A percentile compares a stretch with the other conserved stretches of the same genome.
Evolutionary conservation across 2,888 invertebrate species (phyloP).

Genomic region (Apodemia zela): DNA sequence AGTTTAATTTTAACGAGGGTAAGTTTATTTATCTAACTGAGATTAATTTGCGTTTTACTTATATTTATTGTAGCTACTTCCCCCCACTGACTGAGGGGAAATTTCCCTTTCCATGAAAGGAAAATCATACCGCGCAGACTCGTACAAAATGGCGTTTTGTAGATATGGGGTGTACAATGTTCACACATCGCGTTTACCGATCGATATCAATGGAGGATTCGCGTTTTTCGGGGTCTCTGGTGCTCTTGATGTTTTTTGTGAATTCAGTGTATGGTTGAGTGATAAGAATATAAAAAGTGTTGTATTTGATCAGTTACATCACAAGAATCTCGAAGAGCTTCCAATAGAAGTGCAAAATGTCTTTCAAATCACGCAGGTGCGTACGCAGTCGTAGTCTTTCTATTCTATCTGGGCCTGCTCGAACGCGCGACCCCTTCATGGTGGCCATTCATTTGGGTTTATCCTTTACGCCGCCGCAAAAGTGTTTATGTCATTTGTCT

Average conservation of each 20-base stretch:
- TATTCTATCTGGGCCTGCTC: slow-evolving; percentile 94
- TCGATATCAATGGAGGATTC: slow-evolving; percentile 83
- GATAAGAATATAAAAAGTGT: slow-evolving; percentile 72
- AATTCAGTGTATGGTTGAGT: slow-evolving; percentile 64
- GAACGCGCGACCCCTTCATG: slow-evolving; percentile 82
- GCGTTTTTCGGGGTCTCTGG: slow-evolving; percentile 70
- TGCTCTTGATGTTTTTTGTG: slow-evolving; percentile 63
- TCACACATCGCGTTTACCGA: slow-evolving; percentile 78
- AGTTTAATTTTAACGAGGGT: slow-evolving; percentile 43
- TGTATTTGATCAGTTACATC: slow-evolving; percentile 74
- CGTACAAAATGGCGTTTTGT: slow-evolving; percentile 84
- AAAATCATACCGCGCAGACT: slow-evolving; percentile 83
- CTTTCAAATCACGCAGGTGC: slow-evolving; percentile 92
- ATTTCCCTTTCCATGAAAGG: slow-evolving; percentile 75
- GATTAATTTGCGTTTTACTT: slow-evolving; percentile 38
- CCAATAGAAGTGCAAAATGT: slow-evolving; percentile 73
- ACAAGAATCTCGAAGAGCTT: slow-evolving; percentile 64
- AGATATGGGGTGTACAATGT: slow-evolving; percentile 74
- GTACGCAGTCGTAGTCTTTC: slow-evolving; percentile 96
- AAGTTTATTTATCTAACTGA: slow-evolving; percentile 44
- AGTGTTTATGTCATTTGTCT: slow-evolving; percentile 76
- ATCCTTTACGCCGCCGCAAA: slow-evolving; percentile 79
- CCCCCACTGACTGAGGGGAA: slow-evolving; percentile 72
- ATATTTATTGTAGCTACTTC: slow-evolving; percentile 46
- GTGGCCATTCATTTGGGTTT: slow-evolving; percentile 79